These are phyloP conservation scores for Hyppa rectilinea DNA, from an alignment of 2,888 invertebrate species.

Conservation along the genomic window DNA sequence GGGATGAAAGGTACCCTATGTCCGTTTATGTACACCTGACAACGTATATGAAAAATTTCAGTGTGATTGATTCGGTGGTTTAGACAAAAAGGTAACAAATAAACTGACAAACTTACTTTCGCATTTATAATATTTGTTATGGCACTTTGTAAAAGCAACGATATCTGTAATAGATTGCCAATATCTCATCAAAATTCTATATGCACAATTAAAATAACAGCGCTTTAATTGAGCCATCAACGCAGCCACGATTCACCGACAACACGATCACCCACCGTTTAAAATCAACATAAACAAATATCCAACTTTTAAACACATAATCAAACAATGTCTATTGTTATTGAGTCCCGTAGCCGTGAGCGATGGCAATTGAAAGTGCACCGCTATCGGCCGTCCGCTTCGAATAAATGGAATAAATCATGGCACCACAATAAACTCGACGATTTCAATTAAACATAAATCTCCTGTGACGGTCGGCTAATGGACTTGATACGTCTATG, in stretches of 20 bases:
- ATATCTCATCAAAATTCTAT: conserved; percentile 18
- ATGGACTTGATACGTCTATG: conserved; percentile 82
- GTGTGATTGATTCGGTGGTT: too few species aligned
- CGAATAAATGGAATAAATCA: conserved; percentile 80
- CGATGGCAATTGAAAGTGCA: conserved; percentile 72
- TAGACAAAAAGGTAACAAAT: too few species aligned
- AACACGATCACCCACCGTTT: conserved; percentile 48
- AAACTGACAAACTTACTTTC: too few species aligned
- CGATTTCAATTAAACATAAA: conserved; percentile 90
- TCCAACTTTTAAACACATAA: conserved; percentile 66
- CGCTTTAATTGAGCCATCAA: conserved; percentile 45
- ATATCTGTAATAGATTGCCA: background rate
- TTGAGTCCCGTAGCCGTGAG: conserved; percentile 75
- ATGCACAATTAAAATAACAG: conserved; percentile 11
- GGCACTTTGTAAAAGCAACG: background rate
- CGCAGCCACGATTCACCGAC: conserved; percentile 1
- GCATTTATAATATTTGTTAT: too few species aligned
- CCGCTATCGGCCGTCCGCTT: conserved; percentile 67
- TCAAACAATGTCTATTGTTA: conserved; percentile 82
- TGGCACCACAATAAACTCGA: conserved; percentile 84
- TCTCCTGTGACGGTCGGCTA: conserved; percentile 82
- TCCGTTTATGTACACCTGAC: too few species aligned
- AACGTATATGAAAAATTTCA: too few species aligned
- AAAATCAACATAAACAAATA: conserved; percentile 56
- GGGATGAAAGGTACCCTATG: too few species aligned